Conservation (phyloP, 2,888 invertebrate species). For the Epirrhoe alternata region DNA sequence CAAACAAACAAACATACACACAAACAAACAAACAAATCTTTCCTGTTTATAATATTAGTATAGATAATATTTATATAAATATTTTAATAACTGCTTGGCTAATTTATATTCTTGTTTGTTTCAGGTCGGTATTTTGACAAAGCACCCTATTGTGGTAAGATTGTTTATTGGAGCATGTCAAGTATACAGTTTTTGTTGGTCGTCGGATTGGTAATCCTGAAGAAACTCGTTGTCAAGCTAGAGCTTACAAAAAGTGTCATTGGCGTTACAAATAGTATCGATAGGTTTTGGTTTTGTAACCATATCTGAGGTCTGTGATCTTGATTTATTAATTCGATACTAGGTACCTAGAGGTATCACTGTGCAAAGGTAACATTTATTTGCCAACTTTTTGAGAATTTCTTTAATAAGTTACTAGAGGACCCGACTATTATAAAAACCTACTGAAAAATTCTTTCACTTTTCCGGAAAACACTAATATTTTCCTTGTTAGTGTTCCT, state of each 20-base stretch:
- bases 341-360: no score
- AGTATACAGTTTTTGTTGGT: constrained; percentile 7
- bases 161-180: constrained; percentile 13
- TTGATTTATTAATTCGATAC: no score
- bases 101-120: constrained; percentile 19
- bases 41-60: no score
- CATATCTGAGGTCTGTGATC: neutral
- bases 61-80: no score
- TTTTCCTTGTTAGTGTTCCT: neutral
- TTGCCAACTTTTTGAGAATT: no score
- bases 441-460: no score
- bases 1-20: no score
- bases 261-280: neutral
- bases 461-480: no score
- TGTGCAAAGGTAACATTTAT: no score
- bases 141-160: neutral
- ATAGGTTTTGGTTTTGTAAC: neutral
- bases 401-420: no score
- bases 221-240: constrained; percentile 13
- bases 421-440: no score
- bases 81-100: neutral
- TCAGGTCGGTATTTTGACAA: constrained; percentile 24
- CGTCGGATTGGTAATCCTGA: constrained; percentile 13
- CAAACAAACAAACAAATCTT: no score
- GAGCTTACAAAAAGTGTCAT: constrained; percentile 16